Base-by-base conservation (phyloP, 2,113 vertebrate genomes). In the Ancistrus triradiatus region DNA sequence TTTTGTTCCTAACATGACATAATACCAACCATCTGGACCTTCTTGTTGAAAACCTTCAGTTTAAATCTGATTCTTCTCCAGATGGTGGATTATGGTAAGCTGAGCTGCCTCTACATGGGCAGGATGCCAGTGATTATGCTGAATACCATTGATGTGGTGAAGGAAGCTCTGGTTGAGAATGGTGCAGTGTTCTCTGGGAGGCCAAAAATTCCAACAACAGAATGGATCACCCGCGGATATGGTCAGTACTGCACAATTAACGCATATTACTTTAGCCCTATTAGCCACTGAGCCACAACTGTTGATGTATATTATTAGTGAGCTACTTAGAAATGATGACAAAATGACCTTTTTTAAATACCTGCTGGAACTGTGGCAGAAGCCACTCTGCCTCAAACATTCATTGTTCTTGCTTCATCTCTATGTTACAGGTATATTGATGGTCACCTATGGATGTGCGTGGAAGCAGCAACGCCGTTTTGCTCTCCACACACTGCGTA, bases 391-490 rank as follows among this genome's bases (percentile, higher is more conserved):
- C n/a, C n/a, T n/a, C n/a, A n/a, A n/a, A n/a, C n/a, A n/a, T n/a
- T n/a, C n/a, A n/a, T n/a, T n/a, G 3, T 38, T 38, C 3, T 38
- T 38, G 7, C 7, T 38, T 38, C 3, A 3, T 38, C 37, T 4
- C 11, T 38, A 4, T 7, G 3, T 38, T 4, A 37, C 42, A 78
- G 72, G 72, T n/a, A 78, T 78, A 3, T 1, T 61, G 1, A 25
- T 65, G 56, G 70, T 52, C 42, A 48, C 33, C 0, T 74, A 67
- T 22, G 64, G 70, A 14, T 27, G 53, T 1, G 18, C 59, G 7
- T 80, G 77, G 77, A 74, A 18, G 47, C 72, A 78, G 38, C 78
- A 78, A 65, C 74, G 80, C 22, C 66, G 65, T 6, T 81, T 80
- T 59, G 60, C 73, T n/a, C 66, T 75, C 10, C 55, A 63, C 52